These are phyloP conservation scores for Poeciliopsis turneri DNA, from an alignment of 2,797 vertebrate species.

Conservation along the genomic window DNA sequence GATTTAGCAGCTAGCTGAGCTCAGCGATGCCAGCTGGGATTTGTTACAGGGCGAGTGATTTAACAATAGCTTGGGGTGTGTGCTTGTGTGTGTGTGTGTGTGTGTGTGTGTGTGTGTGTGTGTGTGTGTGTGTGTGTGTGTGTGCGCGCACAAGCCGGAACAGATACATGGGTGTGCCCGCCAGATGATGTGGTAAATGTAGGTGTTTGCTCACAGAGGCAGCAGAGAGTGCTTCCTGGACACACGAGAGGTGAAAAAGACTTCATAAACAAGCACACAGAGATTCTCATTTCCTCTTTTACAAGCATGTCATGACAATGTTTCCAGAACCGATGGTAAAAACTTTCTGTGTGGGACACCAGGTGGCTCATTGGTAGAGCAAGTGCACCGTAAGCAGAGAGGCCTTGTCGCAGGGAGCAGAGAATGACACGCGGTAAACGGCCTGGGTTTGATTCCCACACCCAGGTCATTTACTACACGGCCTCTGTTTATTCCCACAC, in stretches of 20 bases:
- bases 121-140: constrained; percentile 10
- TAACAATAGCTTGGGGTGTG: constrained; percentile 27
- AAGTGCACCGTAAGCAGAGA: neutral
- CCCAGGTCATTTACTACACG: neutral
- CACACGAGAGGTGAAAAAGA: constrained; percentile 22
- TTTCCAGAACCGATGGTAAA: neutral
- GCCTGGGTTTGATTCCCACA: neutral
- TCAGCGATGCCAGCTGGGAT: constrained; percentile 41
- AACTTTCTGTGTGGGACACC: neutral
- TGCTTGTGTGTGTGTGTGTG: neutral
- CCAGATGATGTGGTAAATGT: constrained; percentile 64
- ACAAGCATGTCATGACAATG: neutral
- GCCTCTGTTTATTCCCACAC: constrained; percentile 8
- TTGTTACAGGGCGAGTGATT: constrained; percentile 38
- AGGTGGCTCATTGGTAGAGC: neutral
- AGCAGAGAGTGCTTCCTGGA: constrained; percentile 67
- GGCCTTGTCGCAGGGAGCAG: neutral
- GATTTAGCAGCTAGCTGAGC: constrained; percentile 23
- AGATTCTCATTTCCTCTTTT: neutral
- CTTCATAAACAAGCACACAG: constrained; percentile 21
- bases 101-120: constrained; percentile 9
- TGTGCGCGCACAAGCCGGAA: constrained; percentile 68
- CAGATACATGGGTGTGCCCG: constrained; percentile 65
- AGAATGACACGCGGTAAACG: neutral
- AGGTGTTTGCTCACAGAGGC: constrained; percentile 57